phyloP scores from a whole-genome alignment of 2,888 invertebrate genomes.

The Rhagium mordax region DNA sequence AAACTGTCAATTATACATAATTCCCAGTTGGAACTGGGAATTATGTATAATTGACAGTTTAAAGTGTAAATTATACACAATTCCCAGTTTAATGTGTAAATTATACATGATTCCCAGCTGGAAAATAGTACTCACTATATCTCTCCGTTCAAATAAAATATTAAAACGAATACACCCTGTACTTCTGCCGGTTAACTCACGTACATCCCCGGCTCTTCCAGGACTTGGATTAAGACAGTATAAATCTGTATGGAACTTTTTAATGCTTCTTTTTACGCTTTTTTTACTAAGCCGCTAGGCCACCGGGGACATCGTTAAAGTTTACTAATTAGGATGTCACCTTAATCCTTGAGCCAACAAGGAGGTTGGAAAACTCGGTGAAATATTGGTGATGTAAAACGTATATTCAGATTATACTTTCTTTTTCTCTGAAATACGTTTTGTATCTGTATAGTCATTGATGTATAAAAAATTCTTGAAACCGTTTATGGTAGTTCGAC shows the following conservation, averaged over 20 bases:
- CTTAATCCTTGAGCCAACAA: constrained; percentile 53
- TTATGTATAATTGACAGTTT: too few species aligned
- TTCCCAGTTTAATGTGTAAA: too few species aligned
- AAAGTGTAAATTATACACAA: too few species aligned
- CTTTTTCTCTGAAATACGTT: constrained; percentile 13
- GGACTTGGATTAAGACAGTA: constrained; percentile 34
- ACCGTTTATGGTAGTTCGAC: too few species aligned
- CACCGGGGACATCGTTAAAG: constrained; percentile 60
- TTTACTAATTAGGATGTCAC: constrained; percentile 61
- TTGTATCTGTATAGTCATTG: not conserved
- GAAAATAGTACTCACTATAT: too few species aligned
- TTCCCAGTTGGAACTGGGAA: too few species aligned
- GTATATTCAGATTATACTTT: constrained; percentile 5
- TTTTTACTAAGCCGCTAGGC: constrained; percentile 43
- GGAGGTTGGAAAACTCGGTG: constrained; percentile 44
- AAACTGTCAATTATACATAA: too few species aligned
- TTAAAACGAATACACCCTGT: not conserved
- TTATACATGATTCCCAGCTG: too few species aligned
- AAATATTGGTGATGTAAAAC: constrained; percentile 36
- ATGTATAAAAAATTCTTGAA: too few species aligned
- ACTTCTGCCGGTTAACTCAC: constrained; percentile 1
- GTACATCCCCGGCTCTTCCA: constrained; percentile 6
- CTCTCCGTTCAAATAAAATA: not conserved
- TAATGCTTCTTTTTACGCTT: constrained; percentile 45
- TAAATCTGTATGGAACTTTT: constrained; percentile 44